Percentiles rank a stretch among this genome's conserved stretches.
phyloP scores from a whole-genome alignment of 2,797 vertebrate species.

The Borostomias antarcticus region DNA sequence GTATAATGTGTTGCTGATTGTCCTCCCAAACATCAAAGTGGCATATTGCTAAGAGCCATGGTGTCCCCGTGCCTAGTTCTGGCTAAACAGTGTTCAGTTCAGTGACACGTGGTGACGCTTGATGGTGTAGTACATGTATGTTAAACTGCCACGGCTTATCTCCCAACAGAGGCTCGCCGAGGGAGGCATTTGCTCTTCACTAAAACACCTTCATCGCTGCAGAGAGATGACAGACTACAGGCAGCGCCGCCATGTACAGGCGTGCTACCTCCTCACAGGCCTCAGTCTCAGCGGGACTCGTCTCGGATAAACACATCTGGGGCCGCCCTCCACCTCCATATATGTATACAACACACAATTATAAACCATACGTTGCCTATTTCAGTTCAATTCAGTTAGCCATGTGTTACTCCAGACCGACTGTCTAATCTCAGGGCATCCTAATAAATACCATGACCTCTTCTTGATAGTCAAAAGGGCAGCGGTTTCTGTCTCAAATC shows the following conservation, averaged over 20 bases:
- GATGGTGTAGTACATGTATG: slow-evolving; percentile 46
- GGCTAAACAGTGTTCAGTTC: slow-evolving; percentile 44
- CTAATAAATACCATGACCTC: not conserved
- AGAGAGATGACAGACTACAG: slow-evolving; percentile 63
- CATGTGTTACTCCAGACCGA: not conserved
- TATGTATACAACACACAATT: slow-evolving; percentile 49
- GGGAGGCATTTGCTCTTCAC: slow-evolving; percentile 66
- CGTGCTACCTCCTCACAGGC: slow-evolving; percentile 46
- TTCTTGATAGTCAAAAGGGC: slow-evolving; percentile 45
- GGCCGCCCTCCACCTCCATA: slow-evolving; percentile 37
- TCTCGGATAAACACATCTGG: slow-evolving; percentile 42
- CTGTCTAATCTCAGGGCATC: not conserved
- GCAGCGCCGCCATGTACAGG: slow-evolving; percentile 55
- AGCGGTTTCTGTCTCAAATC: slow-evolving; percentile 58
- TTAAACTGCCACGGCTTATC: slow-evolving; percentile 63
- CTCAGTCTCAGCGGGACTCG: slow-evolving; percentile 49
- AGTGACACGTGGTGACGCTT: slow-evolving; percentile 59
- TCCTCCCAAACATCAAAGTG: slow-evolving; percentile 54
- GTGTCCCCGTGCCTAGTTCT: slow-evolving; percentile 47
- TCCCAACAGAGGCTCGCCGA: slow-evolving; percentile 60
- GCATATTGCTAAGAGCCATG: slow-evolving; percentile 38
- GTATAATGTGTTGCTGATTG: slow-evolving; percentile 36
- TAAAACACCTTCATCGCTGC: slow-evolving; percentile 71
- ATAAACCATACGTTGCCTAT: slow-evolving; percentile 3
- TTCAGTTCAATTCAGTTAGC: not conserved